Evolutionary conservation across 1,140 invertebrate species (phyloP), one percentile per base, ranked within the genome.

Genomic region (Papilio aristodemus): DNA sequence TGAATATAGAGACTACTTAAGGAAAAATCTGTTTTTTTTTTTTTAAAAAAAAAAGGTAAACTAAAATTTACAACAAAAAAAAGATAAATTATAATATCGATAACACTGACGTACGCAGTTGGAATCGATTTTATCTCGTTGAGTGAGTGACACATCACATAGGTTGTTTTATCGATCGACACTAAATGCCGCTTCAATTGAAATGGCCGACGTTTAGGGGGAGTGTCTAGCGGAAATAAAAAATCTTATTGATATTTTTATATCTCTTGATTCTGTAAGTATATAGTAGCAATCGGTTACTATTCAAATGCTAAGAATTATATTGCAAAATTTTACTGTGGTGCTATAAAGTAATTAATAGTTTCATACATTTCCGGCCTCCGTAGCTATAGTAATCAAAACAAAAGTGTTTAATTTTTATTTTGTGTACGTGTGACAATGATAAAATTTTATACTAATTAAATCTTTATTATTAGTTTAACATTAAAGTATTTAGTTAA

Each of bases 131-230:
- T 27, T 25, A 60, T 69, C 11, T 57, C n/a, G 37, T 25, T 43
- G 39, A 71, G 8, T 72, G 68, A 72, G 8, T 72, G 68, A 72
- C 77, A 78, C 84, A 80, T 74, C 72, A 73, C 19, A 22, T 68
- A 75, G 74, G 75, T 84, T 75, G 46, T 76, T 78, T 77, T 89
- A 90, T 90, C 83, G 88, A 90, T 90, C 86, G 69, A 70, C 73
- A 79, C 77, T 78, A 80, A 89, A 86, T 84, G 84, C 87, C 86
- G 86, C 82, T 87, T 87, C 69, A 80, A 80, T 75, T 85, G 89
- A 89, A 91, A 89, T 91, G 89, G 89, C 89, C 86, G 89, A 89
- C 89, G 85, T 89, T 82, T 91, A 89, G 86, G 85, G 86, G 89
- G 87, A 89, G 89, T 91, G 87, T 87, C 85, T 86, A 78, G 76